Evolutionary conservation across 1,140 invertebrate genomes (phyloP).

Genomic region (Cydia pomonella): DNA sequence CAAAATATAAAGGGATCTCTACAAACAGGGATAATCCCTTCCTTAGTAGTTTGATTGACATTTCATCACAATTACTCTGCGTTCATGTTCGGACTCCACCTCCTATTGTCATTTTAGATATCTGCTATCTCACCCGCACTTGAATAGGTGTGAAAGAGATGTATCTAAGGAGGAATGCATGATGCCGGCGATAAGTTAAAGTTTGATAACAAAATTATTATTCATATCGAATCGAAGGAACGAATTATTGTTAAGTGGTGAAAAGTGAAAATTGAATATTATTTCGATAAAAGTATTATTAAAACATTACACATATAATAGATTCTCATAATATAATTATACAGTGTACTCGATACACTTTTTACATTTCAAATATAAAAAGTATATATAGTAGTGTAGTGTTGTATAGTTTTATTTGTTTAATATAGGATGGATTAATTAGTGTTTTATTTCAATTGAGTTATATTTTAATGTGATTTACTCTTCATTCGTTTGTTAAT

Average conservation of each 20-base stretch:
- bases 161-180: background rate
- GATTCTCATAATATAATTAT: too few species aligned
- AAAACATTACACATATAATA: background rate
- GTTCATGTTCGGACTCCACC: slow-evolving; percentile 1
- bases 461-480: too few species aligned
- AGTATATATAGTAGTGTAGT: too few species aligned
- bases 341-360: too few species aligned
- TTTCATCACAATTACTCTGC: slow-evolving; percentile 1
- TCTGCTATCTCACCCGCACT: background rate
- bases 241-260: background rate
- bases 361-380: too few species aligned
- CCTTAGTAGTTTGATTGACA: slow-evolving; percentile 4
- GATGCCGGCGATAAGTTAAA: background rate
- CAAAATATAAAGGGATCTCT: slow-evolving; percentile 1
- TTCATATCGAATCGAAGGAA: background rate
- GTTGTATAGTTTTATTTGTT: too few species aligned
- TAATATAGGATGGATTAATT: too few species aligned
- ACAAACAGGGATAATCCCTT: slow-evolving; percentile 1
- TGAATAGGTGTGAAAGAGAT: background rate
- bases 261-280: slow-evolving; percentile 1
- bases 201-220: background rate
- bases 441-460: too few species aligned
- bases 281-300: background rate
- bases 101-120: background rate
- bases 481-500: too few species aligned